A percentile compares a stretch with the other conserved stretches of the same genome.
Evolutionary conservation across 2,888 invertebrate genomes (phyloP).

Genomic region (Melieria omissa): DNA sequence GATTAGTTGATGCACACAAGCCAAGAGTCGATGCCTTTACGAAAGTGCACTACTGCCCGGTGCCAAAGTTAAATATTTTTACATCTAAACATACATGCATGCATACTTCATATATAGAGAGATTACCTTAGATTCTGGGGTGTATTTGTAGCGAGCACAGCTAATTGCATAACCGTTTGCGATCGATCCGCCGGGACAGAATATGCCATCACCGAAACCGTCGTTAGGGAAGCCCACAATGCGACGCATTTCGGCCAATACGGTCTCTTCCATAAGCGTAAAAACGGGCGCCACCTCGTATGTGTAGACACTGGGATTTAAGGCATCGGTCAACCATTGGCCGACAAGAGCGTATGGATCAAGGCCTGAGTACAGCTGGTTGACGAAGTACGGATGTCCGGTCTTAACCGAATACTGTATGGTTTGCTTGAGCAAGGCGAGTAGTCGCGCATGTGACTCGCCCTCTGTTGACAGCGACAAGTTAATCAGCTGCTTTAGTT

Average conservation of each 20-base stretch:
- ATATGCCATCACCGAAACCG: constrained; percentile 84
- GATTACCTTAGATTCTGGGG: constrained; percentile 79
- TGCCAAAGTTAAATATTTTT: too few species aligned
- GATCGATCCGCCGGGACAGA: constrained; percentile 90
- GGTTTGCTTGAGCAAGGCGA: constrained; percentile 76
- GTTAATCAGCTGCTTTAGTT: constrained; percentile 76
- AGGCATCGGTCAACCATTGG: constrained; percentile 86
- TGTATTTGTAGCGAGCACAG: constrained; percentile 78
- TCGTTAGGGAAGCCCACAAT: constrained; percentile 81
- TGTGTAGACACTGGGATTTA: constrained; percentile 89
- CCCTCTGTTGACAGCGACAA: constrained; percentile 72
- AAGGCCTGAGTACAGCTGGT: constrained; percentile 86
- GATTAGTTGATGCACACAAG: too few species aligned
- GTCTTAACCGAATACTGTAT: constrained; percentile 90
- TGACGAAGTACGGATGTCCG: constrained; percentile 89
- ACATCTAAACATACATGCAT: too few species aligned
- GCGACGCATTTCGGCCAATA: constrained; percentile 81
- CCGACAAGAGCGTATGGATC: constrained; percentile 87
- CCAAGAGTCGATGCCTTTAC: too few species aligned
- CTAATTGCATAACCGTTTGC: constrained; percentile 93
- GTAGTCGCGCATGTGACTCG: constrained; percentile 75
- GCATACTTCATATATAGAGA: too few species aligned
- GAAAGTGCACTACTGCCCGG: too few species aligned
- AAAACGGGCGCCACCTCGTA: constrained; percentile 92
- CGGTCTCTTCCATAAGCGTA: constrained; percentile 86